A percentile compares a stretch with the other conserved stretches of the same genome.
Evolutionary conservation across 2,113 vertebrate species (phyloP).

Genomic region (Callionymus lyra): DNA sequence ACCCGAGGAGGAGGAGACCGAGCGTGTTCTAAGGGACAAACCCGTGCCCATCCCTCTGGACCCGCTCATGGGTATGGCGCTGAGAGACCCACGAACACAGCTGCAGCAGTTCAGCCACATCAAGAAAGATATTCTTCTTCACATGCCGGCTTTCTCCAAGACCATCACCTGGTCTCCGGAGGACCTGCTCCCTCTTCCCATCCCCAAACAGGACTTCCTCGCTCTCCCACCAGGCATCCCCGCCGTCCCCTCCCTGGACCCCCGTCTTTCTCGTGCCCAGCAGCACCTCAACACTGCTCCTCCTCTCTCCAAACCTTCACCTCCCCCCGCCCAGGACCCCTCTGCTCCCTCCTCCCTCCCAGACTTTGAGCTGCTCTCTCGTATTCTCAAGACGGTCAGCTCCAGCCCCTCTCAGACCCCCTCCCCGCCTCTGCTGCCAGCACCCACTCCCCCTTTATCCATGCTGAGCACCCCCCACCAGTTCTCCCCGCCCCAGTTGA

Average conservation of each 20-base stretch:
- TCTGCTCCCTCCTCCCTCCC: conserved; percentile 65
- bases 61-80: conserved; percentile 68
- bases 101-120: conserved; percentile 94
- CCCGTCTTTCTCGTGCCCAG: conserved; percentile 67
- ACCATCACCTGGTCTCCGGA: conserved; percentile 84
- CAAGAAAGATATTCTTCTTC: conserved; percentile 80
- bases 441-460: conserved; percentile 14
- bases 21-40: conserved; percentile 79
- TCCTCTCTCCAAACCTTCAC: conserved; percentile 3
- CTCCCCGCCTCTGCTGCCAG: conserved; percentile 29
- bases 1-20: conserved; percentile 79
- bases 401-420: conserved; percentile 43
- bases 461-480: conserved; percentile 16
- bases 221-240: conserved; percentile 78
- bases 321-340: conserved; percentile 17
- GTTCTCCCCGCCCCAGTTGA: conserved; percentile 46
- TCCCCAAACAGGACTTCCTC: conserved; percentile 80
- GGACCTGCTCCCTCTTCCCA: conserved; percentile 80
- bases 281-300: conserved; percentile 53
- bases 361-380: conserved; percentile 84
- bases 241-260: conserved; percentile 64
- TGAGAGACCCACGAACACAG: conserved; percentile 78
- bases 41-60: conserved; percentile 80
- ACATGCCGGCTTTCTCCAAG: conserved; percentile 75
- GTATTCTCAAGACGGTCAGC: conserved; percentile 83